phyloP scores from a whole-genome alignment of 2,113 vertebrate species.

The Corydoras sp. region DNA sequence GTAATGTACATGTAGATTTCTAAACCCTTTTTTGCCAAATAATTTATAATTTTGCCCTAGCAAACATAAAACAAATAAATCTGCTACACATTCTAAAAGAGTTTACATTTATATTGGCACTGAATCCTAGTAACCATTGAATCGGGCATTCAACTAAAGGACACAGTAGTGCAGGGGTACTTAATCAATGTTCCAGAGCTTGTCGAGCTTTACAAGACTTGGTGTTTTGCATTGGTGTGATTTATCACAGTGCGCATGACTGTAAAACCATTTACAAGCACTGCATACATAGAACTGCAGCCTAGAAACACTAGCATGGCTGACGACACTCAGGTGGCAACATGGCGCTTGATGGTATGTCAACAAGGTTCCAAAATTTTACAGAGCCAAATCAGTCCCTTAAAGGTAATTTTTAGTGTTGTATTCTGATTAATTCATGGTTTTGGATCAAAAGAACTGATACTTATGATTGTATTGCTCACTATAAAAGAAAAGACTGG shows the following conservation, averaged over 20 bases:
- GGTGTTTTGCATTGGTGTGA: conserved; percentile 33
- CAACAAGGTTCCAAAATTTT: conserved; percentile 10
- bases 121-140: not conserved
- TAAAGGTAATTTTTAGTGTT: no score
- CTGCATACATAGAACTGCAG: not conserved
- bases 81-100: conserved; percentile 28
- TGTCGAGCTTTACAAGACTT: conserved; percentile 28
- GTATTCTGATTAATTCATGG: no score
- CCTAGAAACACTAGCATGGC: conserved; percentile 22
- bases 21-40: no score
- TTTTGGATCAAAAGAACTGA: no score
- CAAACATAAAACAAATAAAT: conserved; percentile 39
- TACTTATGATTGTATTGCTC: no score
- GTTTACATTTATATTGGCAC: not conserved
- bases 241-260: conserved; percentile 34
- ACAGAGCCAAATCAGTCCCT: not conserved
- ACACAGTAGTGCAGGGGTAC: not conserved
- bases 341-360: conserved; percentile 13
- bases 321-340: conserved; percentile 29
- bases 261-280: conserved; percentile 42
- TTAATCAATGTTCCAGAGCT: conserved; percentile 10
- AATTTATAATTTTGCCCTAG: no score
- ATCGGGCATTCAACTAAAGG: conserved; percentile 15
- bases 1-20: no score
- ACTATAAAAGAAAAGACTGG: no score